Evolutionary conservation across 2,113 vertebrate genomes (phyloP).

Genomic region (Labeo catla): DNA sequence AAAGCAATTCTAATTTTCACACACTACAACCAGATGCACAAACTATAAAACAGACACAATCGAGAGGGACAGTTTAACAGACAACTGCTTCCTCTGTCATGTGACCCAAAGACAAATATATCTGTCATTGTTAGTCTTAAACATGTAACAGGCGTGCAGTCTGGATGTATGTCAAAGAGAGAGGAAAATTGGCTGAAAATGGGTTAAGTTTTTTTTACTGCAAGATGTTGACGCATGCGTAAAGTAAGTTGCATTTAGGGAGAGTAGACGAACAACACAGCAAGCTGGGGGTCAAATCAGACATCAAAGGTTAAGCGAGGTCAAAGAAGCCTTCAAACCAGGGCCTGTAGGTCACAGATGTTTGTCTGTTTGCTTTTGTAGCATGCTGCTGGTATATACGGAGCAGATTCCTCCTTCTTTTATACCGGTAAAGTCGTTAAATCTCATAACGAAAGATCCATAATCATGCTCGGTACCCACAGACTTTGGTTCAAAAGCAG

Average conservation of each 20-base stretch:
- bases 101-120: conserved; percentile 80
- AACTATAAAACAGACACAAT: conserved; percentile 77
- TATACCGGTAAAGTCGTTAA: conserved; percentile 14
- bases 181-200: conserved; percentile 86
- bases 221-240: conserved; percentile 95
- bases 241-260: conserved; percentile 99
- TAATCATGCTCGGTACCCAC: conserved; percentile 65
- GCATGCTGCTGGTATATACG: background rate
- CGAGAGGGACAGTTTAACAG: conserved; percentile 75
- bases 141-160: conserved; percentile 87
- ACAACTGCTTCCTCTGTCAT: conserved; percentile 73
- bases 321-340: conserved; percentile 60
- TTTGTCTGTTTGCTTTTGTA: background rate
- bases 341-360: conserved; percentile 57
- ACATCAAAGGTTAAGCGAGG: conserved; percentile 65
- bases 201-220: conserved; percentile 79
- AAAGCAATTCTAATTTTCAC: conserved; percentile 84
- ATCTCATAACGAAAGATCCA: background rate
- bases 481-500: conserved; percentile 76
- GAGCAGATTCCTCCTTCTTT: conserved; percentile 18
- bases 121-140: conserved; percentile 77
- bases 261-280: conserved; percentile 92
- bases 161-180: conserved; percentile 90
- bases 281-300: conserved; percentile 77
- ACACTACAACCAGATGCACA: conserved; percentile 93